Base-by-base conservation (phyloP, 2,113 vertebrate genomes). In the Carettochelys insculpta region DNA sequence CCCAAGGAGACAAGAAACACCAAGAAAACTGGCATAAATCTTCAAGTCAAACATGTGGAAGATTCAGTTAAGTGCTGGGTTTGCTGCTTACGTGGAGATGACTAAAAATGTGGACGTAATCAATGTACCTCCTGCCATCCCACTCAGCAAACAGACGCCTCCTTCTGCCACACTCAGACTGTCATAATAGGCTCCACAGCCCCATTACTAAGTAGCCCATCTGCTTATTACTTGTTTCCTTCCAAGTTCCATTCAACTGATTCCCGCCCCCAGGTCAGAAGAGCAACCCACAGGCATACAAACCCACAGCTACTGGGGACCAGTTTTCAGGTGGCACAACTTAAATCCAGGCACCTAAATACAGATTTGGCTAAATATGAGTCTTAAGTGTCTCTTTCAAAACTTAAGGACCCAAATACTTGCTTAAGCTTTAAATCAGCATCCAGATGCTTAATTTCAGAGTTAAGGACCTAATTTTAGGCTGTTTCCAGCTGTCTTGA, bases 361-460 rank as follows among this genome's bases (percentile, higher is more conserved):
- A 82, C 93, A 88, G 90, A 93, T 95, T 91, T 92, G 91, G 90
- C 84, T 85, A 95, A 90, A 94, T 94, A 88, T 79, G 91, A 91
- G 82, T 75, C 81, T 93, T 95, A 90, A 88, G 93, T 92, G 94
- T 90, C 86, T 91, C 91, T 90, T 91, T 77, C 52, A 94, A 81
- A 86, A 92, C 25, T 76, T 73, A 88, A 92, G 86, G 50, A 43
- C 68, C 24, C 43, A 85, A 77, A 94, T 47, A 51, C 80, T 91
- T 83, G 89, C 82, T 92, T 88, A 95, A 91, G 92, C 93, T 16
- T 82, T 93, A 61, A 90, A 95, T 92, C 79, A 90, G 75, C 31
- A 78, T 83, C 84, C 92, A 95, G 93, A 91, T 95, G 91, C 91
- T 94, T 91, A 93, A 90, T 91, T 95, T 90, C 91, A 83, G 90